Conservation (phyloP, 2,888 invertebrate genomes). For the Cryptophagus acutangulus region DNA sequence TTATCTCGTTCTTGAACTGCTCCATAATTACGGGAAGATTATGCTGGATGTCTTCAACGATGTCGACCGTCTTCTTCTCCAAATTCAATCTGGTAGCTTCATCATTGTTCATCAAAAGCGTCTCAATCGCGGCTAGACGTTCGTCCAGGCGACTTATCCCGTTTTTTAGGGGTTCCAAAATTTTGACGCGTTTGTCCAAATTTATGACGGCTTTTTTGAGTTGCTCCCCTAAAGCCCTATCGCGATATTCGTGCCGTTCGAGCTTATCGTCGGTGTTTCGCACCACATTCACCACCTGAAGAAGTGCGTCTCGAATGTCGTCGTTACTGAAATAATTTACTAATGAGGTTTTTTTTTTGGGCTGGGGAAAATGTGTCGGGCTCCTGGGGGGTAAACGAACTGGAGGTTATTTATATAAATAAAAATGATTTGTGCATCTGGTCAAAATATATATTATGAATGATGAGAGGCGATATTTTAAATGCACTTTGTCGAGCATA, state of each 20-base stretch:
- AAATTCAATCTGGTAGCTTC: constrained; percentile 61
- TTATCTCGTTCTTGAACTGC: constrained; percentile 46
- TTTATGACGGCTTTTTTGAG: constrained; percentile 67
- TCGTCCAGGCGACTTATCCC: constrained; percentile 69
- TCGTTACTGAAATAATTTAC: constrained; percentile 52
- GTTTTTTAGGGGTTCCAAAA: constrained; percentile 65
- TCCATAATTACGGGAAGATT: constrained; percentile 49
- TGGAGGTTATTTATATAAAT: too few relatives aligned
- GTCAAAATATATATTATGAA: too few relatives aligned
- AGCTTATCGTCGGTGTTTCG: constrained; percentile 75
- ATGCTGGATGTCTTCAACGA: constrained; percentile 51
- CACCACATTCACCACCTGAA: constrained; percentile 76
- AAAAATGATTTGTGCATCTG: too few relatives aligned
- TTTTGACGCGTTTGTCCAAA: constrained; percentile 68
- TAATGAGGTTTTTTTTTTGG: too few relatives aligned
- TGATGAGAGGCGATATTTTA: too few relatives aligned
- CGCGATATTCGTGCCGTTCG: constrained; percentile 78
- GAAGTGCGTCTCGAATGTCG: constrained; percentile 72
- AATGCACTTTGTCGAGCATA: too few relatives aligned
- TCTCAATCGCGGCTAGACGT: constrained; percentile 69
- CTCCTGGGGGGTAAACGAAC: too few relatives aligned
- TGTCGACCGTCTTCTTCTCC: constrained; percentile 57
- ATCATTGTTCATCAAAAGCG: constrained; percentile 67
- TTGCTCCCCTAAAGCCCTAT: constrained; percentile 72
- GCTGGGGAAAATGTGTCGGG: too few relatives aligned